Percentiles rank a stretch among this genome's conserved stretches.
Conservation (phyloP, 2,888 invertebrate genomes). For the Zaprionus bogoriensis region DNA sequence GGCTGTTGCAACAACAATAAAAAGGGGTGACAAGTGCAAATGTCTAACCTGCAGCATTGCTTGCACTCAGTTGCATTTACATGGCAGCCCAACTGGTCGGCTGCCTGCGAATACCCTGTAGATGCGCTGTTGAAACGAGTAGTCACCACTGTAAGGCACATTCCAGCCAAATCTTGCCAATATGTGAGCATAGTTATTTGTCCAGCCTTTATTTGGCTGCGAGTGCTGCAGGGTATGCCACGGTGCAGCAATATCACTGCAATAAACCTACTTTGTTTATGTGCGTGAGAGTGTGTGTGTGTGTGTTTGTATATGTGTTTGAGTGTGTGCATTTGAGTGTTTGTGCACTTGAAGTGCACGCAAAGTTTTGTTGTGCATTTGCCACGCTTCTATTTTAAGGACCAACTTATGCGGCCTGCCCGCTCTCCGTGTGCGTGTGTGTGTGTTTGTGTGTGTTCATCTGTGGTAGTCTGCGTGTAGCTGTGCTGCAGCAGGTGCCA, state of each 20-base stretch:
- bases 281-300: slow-evolving; percentile 7
- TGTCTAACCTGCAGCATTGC: slow-evolving; percentile 48
- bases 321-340: slow-evolving; percentile 9
- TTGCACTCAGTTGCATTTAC: slow-evolving; percentile 49
- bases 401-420: slow-evolving; percentile 34
- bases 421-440: slow-evolving; percentile 5
- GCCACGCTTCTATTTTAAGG: slow-evolving; percentile 55
- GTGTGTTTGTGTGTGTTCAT: slow-evolving; percentile 4
- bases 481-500: not conserved
- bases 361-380: slow-evolving; percentile 71
- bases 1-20: slow-evolving; percentile 31
- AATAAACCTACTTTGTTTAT: not conserved
- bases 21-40: slow-evolving; percentile 54
- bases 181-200: not conserved
- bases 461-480: not conserved
- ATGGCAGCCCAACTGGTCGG: slow-evolving; percentile 32
- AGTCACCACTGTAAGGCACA: not conserved
- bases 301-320: slow-evolving; percentile 29
- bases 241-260: not conserved
- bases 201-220: not conserved
- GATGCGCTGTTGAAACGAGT: too few relatives aligned
- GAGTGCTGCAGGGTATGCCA: slow-evolving; percentile 11
- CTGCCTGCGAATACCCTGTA: slow-evolving; percentile 28
- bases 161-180: not conserved
- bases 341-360: slow-evolving; percentile 57